These are phyloP conservation scores for Chlorodrepanis virens DNA, from an alignment of 2,113 vertebrate species.

Conservation along the genomic window DNA sequence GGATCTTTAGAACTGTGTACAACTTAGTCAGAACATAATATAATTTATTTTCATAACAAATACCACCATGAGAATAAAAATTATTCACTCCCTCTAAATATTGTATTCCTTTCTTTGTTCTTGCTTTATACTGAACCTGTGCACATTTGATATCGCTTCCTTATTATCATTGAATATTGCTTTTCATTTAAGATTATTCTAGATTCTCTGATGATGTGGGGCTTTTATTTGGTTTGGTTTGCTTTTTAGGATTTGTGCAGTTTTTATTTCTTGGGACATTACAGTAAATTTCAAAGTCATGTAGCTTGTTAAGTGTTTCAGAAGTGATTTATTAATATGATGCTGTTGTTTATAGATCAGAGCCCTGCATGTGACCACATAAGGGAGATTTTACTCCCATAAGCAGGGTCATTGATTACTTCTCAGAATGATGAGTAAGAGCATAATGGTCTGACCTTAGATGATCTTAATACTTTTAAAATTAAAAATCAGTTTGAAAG, in stretches of 20 bases:
- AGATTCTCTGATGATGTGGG: neutral
- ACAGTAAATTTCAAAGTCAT: neutral
- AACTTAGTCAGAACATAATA: neutral
- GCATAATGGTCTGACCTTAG: neutral
- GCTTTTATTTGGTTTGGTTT: neutral
- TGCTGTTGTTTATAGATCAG: neutral
- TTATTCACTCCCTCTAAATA: neutral
- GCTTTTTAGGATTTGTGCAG: neutral
- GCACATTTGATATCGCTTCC: neutral
- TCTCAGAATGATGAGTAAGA: neutral
- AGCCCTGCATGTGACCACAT: neutral
- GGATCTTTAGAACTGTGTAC: neutral
- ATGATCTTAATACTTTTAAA: neutral
- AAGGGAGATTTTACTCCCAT: neutral
- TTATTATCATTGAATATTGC: neutral
- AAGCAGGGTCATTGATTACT: neutral
- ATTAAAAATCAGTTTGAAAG: neutral
- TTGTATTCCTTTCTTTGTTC: neutral
- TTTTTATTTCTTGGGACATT: neutral
- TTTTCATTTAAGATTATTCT: neutral
- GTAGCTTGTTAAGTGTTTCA: neutral
- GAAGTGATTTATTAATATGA: neutral
- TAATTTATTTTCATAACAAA: neutral
- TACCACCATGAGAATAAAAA: neutral
- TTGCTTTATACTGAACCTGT: neutral